Conservation (phyloP, 2,797 vertebrate genomes). For the Geotrypetes seraphini region DNA sequence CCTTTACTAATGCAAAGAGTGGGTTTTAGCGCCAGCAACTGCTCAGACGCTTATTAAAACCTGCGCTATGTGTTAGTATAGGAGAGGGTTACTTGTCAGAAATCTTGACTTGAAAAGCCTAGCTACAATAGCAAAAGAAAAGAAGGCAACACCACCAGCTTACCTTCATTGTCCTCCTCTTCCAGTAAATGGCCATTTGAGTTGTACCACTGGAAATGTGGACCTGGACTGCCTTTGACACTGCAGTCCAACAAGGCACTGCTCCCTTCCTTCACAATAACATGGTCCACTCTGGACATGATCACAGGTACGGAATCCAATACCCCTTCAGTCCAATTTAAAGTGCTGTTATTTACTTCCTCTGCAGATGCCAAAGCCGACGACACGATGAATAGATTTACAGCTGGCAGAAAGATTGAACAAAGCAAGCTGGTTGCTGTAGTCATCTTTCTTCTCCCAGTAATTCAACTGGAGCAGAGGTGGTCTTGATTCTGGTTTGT, state of each 20-base stretch:
- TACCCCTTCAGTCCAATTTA: constrained; percentile 38
- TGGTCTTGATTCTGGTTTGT: constrained; percentile 1
- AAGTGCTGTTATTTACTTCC: constrained; percentile 48
- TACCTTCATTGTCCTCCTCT: constrained; percentile 63
- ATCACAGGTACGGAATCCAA: constrained; percentile 59
- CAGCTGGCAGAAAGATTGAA: constrained; percentile 46
- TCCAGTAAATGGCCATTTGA: constrained; percentile 72
- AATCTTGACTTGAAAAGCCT: too few species aligned
- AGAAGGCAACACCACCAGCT: constrained; percentile 9
- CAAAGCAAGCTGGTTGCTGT: constrained; percentile 22
- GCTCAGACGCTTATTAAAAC: too few species aligned
- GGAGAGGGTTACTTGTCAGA: too few species aligned
- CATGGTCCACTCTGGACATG: constrained; percentile 65
- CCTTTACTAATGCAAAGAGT: too few species aligned
- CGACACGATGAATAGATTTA: constrained; percentile 50
- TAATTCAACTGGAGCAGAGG: constrained; percentile 12
- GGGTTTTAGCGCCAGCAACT: too few species aligned
- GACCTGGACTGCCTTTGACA: constrained; percentile 75
- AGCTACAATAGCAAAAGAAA: too few species aligned
- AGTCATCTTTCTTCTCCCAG: constrained; percentile 37
- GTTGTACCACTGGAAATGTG: constrained; percentile 83
- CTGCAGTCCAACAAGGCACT: constrained; percentile 89
- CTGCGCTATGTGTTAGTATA: too few species aligned
- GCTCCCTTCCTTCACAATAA: constrained; percentile 86
- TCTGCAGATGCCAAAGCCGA: constrained; percentile 38